Base-by-base conservation (phyloP, 2,797 vertebrate genomes). In the Nothura maculosa region DNA sequence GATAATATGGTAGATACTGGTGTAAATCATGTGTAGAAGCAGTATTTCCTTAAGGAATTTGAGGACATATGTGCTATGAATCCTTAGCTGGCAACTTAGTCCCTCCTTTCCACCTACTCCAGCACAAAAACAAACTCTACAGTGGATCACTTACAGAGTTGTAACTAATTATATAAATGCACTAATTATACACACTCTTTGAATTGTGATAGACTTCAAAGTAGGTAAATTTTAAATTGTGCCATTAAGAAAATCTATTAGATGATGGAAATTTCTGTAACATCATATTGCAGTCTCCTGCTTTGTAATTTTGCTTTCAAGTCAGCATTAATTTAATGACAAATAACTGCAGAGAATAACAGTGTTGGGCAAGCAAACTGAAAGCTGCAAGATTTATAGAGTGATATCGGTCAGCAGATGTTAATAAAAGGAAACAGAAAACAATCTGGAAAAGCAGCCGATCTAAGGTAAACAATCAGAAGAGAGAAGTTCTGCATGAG, bases 141-240 rank as follows among this genome's bases (percentile, higher is more conserved):
- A 67, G 42, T 78, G 58, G 86, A 85, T 90, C 88, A 38, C 75
- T 93, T 78, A 36, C 40, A 43, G 68, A 93, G 68, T 93, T 90
- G 64, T 82, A 88, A 78, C 85, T 93, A 94, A 92, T 96, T 95
- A 93, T 47, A 85, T 72, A 91, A 94, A 90, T 72, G 81, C 62
- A 77, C 81, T 91, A 93, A 94, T 96, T 94, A 92, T 50, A 85
- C 81, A 91, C 78, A 94, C 91, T 89, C 92, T 82, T 80, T 81
- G 77, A 73, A 85, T n/a, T 47, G 77, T 66, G 81, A 80, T 54
- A 93, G 87, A 69, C 87, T 94, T 94, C 90, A 93, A 92, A 93
- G 88, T 55, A 96, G 90, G 91, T 91, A 96, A 70, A 96, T 90
- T 94, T 82, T 84, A 94, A 94, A 77, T 80, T 36, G 64, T 68